Evolutionary conservation across 1,140 invertebrate species (phyloP).

Genomic region (Bombus haemorrhoidalis): DNA sequence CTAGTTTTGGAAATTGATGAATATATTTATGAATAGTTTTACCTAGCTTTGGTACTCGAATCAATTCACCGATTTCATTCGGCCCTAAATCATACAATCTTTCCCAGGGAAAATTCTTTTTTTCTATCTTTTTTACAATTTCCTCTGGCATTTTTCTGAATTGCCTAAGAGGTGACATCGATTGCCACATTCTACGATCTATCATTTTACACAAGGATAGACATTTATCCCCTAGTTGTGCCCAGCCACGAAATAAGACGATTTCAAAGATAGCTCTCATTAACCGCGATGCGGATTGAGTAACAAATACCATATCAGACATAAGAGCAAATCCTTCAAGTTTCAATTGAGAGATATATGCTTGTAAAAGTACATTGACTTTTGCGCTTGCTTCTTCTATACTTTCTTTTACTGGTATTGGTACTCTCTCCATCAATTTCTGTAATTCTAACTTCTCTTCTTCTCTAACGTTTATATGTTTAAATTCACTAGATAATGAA

Average conservation of each 20-base stretch:
- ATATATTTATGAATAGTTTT: conserved; percentile 99
- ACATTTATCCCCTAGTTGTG: conserved; percentile 97
- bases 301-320: conserved; percentile 99
- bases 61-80: conserved; percentile 98
- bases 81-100: conserved; percentile 97
- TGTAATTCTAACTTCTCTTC: conserved; percentile 99
- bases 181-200: conserved; percentile 99
- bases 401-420: conserved; percentile 99
- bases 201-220: conserved; percentile 99
- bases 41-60: conserved; percentile 97
- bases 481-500: conserved; percentile 97
- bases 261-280: conserved; percentile 99
- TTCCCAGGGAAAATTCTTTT: conserved; percentile 98
- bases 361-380: conserved; percentile 97
- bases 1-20: conserved; percentile 98
- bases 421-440: conserved; percentile 98
- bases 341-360: conserved; percentile 99
- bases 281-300: conserved; percentile 97
- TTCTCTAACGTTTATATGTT: conserved; percentile 96
- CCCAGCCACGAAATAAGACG: conserved; percentile 95
- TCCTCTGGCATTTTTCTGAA: conserved; percentile 99
- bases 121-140: conserved; percentile 98
- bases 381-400: conserved; percentile 99
- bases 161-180: conserved; percentile 98
- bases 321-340: conserved; percentile 99